Evolutionary conservation across 2,888 invertebrate species (phyloP), one percentile per base, ranked within the genome.

Genomic region (Rotaria magnacalcarata): DNA sequence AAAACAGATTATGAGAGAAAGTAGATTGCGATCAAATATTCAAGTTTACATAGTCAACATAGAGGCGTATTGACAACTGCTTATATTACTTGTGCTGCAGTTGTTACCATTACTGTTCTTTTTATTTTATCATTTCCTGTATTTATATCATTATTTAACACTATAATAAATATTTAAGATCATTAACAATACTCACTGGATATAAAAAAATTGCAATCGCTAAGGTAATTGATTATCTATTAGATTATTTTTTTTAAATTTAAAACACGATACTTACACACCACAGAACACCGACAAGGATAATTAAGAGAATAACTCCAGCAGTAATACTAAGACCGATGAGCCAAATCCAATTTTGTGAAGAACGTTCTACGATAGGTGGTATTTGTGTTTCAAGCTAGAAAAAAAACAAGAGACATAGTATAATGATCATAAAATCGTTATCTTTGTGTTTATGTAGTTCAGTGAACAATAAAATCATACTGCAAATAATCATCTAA

Each of bases 371-470:
- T 24, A 47, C 43, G n/a, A 80, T 80, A 24, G 80, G 80, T 34
- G 47, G 47, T 80, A 80, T 47, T 80, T 80, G 80, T n/a, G 80
- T 80, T 80, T 80, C 80, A 47, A 80, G 80, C 80, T 80, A 80
- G 47, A 43, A 75, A 41, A 8, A 43, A 8, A 43, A 34, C 34
- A 34, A 34, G 34, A 43, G 16, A 7, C 3, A 27, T 3, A 67
- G 52, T 5, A 67, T 34, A 67, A 67, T 27, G 16, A 67, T n/a
- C 24, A 24, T 3, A 43, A 43, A 75, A 75, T 75, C 43, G 34
- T 24, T 41, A 11, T 24, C 21, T 21, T 19, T 5, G 0, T 75
- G 19, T 47, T 43, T 47, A 75, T 24, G 4, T 27, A 67, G n/a
- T 43, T 75, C 16, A 75, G 16, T 75, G 43, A 43, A 80, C 19